Percentiles rank a stretch among this genome's conserved stretches.
Evolutionary conservation across 2,888 invertebrate species (phyloP).

Genomic region (Campopleginae sp.): DNA sequence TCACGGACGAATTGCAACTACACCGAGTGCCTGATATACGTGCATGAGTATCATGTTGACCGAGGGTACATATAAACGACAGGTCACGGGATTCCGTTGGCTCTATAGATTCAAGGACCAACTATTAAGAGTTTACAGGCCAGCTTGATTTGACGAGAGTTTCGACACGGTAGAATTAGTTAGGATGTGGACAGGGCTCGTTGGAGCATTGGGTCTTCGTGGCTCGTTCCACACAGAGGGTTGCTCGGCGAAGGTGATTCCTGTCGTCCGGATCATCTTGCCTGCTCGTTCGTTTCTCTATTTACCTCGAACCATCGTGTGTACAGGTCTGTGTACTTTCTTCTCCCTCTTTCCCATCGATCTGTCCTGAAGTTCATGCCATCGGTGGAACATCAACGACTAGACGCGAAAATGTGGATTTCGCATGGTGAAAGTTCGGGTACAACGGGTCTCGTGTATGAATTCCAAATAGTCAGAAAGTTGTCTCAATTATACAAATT

Average conservation of each 20-base stretch:
- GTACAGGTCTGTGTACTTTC: neutral
- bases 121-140: conserved; percentile 3
- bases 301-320: neutral
- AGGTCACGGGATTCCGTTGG: neutral
- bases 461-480: neutral
- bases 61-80: neutral
- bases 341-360: neutral
- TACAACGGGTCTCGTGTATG: neutral
- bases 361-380: neutral
- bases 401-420: neutral
- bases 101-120: neutral
- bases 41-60: neutral
- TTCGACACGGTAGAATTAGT: neutral
- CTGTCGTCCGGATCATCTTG: neutral
- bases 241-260: neutral
- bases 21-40: neutral
- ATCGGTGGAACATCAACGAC: neutral
- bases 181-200: neutral
- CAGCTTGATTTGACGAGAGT: neutral
- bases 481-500: conserved; percentile 13
- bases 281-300: neutral
- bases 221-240: neutral
- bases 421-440: neutral
- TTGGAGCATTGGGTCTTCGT: neutral
- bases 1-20: neutral